Conservation (phyloP, 2,797 vertebrate genomes). For the Morus bassanus region DNA sequence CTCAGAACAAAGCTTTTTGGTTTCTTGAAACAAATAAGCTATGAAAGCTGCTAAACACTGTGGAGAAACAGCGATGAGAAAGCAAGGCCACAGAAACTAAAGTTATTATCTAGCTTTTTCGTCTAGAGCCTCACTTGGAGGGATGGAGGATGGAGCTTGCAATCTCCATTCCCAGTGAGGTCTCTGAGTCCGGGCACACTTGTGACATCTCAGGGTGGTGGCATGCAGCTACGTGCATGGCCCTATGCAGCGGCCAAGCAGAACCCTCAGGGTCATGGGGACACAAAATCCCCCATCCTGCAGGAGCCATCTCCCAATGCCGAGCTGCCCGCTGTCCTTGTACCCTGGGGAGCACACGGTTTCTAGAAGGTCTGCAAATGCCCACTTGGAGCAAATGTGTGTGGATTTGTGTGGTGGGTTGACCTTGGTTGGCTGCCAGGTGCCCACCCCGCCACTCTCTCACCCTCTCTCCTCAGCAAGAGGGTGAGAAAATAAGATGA, state of each 20-base stretch:
- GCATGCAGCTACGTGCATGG: neutral
- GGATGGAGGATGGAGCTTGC: neutral
- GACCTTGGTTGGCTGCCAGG: neutral
- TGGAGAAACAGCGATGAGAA: neutral
- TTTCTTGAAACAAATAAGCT: neutral
- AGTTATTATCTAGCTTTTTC: neutral
- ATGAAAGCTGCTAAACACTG: neutral
- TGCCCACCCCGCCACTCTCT: accelerated
- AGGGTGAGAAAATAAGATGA: neutral
- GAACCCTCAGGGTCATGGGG: neutral
- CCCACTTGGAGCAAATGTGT: accelerated
- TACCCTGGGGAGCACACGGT: neutral
- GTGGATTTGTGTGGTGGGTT: neutral
- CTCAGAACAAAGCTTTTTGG: neutral
- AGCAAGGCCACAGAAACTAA: neutral
- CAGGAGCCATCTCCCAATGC: accelerated
- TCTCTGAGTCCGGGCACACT: accelerated
- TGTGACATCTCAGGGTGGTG: neutral
- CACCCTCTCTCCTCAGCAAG: neutral
- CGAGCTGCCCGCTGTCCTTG: neutral
- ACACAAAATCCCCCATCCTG: neutral
- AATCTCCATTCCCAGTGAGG: neutral
- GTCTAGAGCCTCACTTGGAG: accelerated
- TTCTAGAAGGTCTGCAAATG: neutral
- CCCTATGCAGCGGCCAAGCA: neutral